Percentiles rank a stretch among this genome's conserved stretches.
Conservation (phyloP, 1,140 invertebrate species). For the Pogonomyrmex barbatus region DNA sequence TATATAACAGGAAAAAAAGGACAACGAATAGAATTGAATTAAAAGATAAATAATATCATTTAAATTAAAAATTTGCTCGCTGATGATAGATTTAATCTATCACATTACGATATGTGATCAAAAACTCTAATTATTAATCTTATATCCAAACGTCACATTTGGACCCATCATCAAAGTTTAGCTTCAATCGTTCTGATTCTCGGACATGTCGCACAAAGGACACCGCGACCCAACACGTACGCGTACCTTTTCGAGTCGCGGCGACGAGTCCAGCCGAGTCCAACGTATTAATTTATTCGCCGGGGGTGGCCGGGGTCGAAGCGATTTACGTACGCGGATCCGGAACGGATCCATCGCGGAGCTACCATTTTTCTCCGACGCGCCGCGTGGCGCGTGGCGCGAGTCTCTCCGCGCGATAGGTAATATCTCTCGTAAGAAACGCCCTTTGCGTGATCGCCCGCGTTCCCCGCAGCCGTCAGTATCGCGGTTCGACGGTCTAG, state of each 20-base stretch:
- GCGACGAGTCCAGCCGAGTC: not conserved
- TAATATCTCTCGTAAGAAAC: slow-evolving; percentile 45
- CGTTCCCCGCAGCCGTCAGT: not conserved
- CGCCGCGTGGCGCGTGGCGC: slow-evolving; percentile 10
- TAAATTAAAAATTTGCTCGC: not conserved
- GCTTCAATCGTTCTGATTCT: not conserved
- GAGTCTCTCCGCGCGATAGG: slow-evolving; percentile 12
- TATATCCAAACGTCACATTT: not conserved
- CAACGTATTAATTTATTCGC: not conserved
- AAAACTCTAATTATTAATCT: not conserved
- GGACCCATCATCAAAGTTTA: not conserved
- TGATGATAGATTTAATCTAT: not conserved
- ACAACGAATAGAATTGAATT: not conserved
- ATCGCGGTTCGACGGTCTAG: slow-evolving; percentile 42
- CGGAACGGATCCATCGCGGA: slow-evolving; percentile 14
- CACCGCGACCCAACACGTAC: not conserved
- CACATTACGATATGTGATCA: not conserved
- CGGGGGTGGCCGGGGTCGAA: not conserved
- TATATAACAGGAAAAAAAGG: not conserved
- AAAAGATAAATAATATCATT: not conserved
- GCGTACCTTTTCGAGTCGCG: not conserved
- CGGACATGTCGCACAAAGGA: not conserved
- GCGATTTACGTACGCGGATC: not conserved
- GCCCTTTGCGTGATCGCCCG: slow-evolving; percentile 56
- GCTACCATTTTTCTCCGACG: slow-evolving; percentile 52